Evolutionary conservation across 2,113 vertebrate species (phyloP), one percentile per base, ranked within the genome.

Genomic region (Clinocottus analis): DNA sequence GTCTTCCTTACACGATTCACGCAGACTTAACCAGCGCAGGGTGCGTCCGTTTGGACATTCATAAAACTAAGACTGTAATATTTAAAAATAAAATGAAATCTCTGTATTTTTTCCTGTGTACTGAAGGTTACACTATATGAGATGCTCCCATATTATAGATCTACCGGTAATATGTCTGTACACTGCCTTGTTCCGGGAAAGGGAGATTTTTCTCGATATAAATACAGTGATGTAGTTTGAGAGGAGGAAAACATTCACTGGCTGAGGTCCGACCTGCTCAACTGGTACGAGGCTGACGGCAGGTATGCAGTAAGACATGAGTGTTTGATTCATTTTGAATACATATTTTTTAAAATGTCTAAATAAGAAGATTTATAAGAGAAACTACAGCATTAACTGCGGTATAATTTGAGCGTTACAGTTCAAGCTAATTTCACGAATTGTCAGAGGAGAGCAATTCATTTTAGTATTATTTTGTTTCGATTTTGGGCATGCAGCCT

Each of bases 101-200:
- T 31, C 3, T 4, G 23, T 12, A 11, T 10, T 10, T 62, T n/a
- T 31, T 39, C 27, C 1, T 4, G 1, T 0, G 23, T 19, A 8
- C 0, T 2, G 1, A 5, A 5, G 4, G 1, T n/a, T n/a, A 1
- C 6, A 3, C 14, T 6, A 0, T 19, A 0, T 4, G 2, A 2
- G 25, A 5, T 87, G 86, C 86, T 27, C 75, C 6, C 5, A 1
- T 90, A 89, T 61, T 87, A 78, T 0, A 2, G 37, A 0, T 45
- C 21, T 65, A 4, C 33, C 84, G 91, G 93, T 92, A 89, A 75
- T 63, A 45, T 43, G n/a, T 53, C 66, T 70, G 43, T 17, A 16
- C 19, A 0, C 37, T 33, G 58, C 19, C 23, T 82, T 67, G 31
- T 94, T 94, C 92, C 94, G 79, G 93, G 90, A 94, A 95, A 82